Evolutionary conservation across 1,140 invertebrate species (phyloP).

Genomic region (Zaprionus gabonicus): DNA sequence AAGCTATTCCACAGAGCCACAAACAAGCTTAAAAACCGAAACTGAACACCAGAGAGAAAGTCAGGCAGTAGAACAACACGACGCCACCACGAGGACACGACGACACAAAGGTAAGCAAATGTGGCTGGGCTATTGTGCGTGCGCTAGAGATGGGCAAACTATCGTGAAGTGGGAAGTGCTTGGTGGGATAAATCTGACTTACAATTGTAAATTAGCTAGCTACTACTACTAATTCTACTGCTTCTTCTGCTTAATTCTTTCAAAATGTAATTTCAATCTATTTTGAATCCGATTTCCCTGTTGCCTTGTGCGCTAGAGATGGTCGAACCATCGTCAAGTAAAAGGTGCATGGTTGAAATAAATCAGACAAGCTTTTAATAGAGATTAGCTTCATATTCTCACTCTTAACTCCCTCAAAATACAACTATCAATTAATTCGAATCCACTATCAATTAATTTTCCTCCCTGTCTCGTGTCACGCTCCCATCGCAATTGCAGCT

Average conservation of each 20-base stretch:
- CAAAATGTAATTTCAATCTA: background rate
- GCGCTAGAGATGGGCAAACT: constrained; percentile 19
- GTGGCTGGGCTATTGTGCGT: constrained; percentile 11
- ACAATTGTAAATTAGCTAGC: no score
- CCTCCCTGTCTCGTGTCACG: background rate
- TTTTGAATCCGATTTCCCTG: background rate
- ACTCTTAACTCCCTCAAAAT: no score
- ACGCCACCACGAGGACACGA: background rate
- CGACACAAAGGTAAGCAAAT: constrained; percentile 44
- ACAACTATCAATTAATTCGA: no score
- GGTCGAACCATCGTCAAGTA: no score
- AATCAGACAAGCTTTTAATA: no score
- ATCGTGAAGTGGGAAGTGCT: background rate
- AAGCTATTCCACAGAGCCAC: constrained; percentile 55
- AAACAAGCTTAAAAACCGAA: constrained; percentile 65
- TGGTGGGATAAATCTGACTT: background rate
- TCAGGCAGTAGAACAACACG: constrained; percentile 1
- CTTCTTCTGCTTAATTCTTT: background rate
- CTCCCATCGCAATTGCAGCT: constrained; percentile 52
- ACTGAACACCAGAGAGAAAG: constrained; percentile 7
- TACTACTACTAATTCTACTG: no score
- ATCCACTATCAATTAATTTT: no score
- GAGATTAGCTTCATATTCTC: no score
- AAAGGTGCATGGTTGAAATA: no score
- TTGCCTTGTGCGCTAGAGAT: no score